Evolutionary conservation across 2,113 vertebrate genomes (phyloP).

Genomic region (Camelus dromedarius): DNA sequence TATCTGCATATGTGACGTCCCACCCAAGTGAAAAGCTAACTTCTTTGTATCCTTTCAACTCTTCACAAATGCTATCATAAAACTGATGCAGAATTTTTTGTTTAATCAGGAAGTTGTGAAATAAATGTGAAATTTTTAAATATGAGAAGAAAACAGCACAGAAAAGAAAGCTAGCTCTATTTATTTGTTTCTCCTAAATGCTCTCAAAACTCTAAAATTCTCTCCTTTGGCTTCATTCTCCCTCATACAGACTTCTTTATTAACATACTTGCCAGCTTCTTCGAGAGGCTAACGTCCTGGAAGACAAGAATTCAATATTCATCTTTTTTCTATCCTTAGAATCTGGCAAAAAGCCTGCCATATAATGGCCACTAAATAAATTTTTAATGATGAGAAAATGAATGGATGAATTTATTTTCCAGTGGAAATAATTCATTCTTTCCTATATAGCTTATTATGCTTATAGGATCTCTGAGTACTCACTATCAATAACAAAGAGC

Average conservation of each 20-base stretch:
- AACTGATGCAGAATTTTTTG: background rate
- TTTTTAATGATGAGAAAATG: constrained; percentile 8
- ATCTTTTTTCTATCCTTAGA: background rate
- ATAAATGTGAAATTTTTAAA: background rate
- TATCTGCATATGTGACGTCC: background rate
- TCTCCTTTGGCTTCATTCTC: background rate
- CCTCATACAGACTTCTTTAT: background rate
- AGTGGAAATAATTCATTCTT: background rate
- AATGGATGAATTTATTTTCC: background rate
- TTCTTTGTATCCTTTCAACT: background rate
- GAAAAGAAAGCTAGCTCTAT: background rate
- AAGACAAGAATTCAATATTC: background rate
- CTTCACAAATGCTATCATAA: background rate
- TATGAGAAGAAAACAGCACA: background rate
- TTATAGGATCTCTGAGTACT: background rate
- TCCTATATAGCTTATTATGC: background rate
- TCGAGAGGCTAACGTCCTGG: background rate
- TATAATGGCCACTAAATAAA: background rate
- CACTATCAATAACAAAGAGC: background rate
- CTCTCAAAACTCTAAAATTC: background rate
- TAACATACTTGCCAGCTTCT: background rate
- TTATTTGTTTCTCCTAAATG: background rate
- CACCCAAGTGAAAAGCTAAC: background rate
- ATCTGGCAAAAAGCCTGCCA: background rate
- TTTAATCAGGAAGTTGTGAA: background rate